These are phyloP conservation scores for Amphipyra tragopoginis DNA, from an alignment of 2,888 invertebrate species.

Conservation along the genomic window DNA sequence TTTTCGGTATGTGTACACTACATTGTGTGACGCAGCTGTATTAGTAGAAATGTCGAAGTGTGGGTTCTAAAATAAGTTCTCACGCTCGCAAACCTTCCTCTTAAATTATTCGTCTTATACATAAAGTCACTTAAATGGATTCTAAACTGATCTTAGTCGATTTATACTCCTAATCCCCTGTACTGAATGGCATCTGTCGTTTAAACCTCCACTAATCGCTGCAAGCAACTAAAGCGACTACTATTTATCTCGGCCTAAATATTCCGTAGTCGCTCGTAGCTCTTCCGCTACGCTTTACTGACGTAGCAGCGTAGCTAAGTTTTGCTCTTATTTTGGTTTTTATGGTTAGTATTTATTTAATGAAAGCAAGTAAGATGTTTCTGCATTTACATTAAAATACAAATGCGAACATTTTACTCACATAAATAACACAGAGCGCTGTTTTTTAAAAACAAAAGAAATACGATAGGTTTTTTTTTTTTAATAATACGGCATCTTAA, in stretches of 20 bases:
- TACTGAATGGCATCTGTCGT: constrained; percentile 11
- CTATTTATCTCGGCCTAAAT: constrained; percentile 39
- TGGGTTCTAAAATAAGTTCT: too few relatives aligned
- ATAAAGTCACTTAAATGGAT: constrained; percentile 1
- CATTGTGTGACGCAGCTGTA: too few relatives aligned
- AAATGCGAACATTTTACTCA: neutral
- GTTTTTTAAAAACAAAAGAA: neutral
- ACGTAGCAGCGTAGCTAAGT: constrained; percentile 19
- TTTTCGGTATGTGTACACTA: too few relatives aligned
- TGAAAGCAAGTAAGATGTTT: neutral
- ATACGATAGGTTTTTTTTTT: neutral
- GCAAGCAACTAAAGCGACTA: constrained; percentile 10
- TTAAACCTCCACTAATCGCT: constrained; percentile 28
- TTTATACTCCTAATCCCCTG: constrained; percentile 9
- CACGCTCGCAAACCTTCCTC: too few relatives aligned
- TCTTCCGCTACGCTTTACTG: constrained; percentile 7
- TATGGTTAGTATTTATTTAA: neutral
- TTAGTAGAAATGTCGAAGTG: too few relatives aligned
- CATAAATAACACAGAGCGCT: neutral
- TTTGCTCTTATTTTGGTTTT: too few relatives aligned
- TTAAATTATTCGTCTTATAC: neutral
- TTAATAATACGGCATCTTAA: neutral
- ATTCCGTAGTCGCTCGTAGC: constrained; percentile 22
- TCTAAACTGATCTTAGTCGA: constrained; percentile 4
- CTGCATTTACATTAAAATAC: neutral